A percentile compares a stretch with the other conserved stretches of the same genome.
These are phyloP conservation scores for Bombus vancouverensis DNA, from an alignment of 1,140 invertebrate species.

Conservation along the genomic window DNA sequence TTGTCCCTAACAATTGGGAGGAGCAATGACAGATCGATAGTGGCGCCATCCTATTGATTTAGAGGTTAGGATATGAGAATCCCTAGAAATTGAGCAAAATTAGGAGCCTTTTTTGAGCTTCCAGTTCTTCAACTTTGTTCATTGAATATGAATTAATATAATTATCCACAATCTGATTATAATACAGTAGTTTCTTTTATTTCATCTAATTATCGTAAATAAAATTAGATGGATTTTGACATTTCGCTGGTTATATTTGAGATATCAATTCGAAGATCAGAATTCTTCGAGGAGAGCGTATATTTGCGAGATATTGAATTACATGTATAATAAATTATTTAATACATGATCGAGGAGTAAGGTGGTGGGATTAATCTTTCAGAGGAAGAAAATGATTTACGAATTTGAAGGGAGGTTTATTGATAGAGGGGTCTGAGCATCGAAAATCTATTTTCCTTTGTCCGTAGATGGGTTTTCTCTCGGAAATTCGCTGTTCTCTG, in stretches of 20 bases:
- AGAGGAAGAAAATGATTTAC: slow-evolving; percentile 3
- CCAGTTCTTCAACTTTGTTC: too few relatives aligned
- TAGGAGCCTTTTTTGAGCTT: too few relatives aligned
- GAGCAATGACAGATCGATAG: not conserved
- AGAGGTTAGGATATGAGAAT: not conserved
- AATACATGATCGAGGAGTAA: not conserved
- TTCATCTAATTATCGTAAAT: too few relatives aligned
- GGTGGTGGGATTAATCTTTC: not conserved
- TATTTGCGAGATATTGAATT: not conserved
- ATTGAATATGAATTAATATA: too few relatives aligned
- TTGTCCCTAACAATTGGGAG: not conserved
- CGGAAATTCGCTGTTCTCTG: not conserved
- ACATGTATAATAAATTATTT: slow-evolving; percentile 23
- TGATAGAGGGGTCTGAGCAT: not conserved
- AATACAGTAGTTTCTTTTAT: too few relatives aligned
- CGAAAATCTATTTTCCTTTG: not conserved
- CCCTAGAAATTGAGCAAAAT: too few relatives aligned
- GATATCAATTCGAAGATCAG: not conserved
- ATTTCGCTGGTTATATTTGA: not conserved
- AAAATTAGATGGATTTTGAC: not conserved
- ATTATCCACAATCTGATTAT: too few relatives aligned
- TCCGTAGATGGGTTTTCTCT: not conserved
- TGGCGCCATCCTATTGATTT: not conserved
- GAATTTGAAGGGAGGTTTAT: slow-evolving; percentile 1
- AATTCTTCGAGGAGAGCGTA: not conserved